Percentiles rank a stretch among this genome's conserved stretches.
Conservation (phyloP, 2,797 vertebrate genomes). For the Alca torda region DNA sequence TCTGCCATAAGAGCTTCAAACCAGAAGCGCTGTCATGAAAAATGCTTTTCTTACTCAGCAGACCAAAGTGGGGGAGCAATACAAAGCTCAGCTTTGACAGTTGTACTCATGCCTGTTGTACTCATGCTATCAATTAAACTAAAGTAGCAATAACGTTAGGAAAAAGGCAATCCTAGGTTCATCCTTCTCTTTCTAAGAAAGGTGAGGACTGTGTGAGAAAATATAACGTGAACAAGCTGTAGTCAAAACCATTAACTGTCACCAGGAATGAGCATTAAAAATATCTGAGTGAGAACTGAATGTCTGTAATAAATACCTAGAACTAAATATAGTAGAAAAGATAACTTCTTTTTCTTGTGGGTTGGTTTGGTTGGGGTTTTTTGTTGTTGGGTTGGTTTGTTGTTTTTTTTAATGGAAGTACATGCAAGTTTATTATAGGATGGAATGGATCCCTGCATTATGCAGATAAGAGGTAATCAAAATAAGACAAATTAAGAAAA, state of each 20-base stretch:
- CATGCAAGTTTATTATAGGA: not conserved
- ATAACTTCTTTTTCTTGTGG: not conserved
- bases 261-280: slow-evolving; percentile 24
- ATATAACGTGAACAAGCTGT: not conserved
- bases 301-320: slow-evolving; percentile 9
- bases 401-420: not conserved
- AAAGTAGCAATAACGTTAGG: not conserved
- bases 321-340: not conserved
- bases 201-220: not conserved
- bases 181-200: slow-evolving; percentile 22
- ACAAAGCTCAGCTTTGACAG: slow-evolving; percentile 9
- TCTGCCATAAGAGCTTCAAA: slow-evolving; percentile 11
- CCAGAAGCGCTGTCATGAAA: not conserved
- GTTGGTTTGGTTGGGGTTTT: not conserved
- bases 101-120: not conserved
- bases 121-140: slow-evolving; percentile 13
- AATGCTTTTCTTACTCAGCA: slow-evolving; percentile 25
- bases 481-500: not conserved
- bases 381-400: not conserved
- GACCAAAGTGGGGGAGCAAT: not conserved
- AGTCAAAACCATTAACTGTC: slow-evolving; percentile 37
- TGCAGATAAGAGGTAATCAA: not conserved
- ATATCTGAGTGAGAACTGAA: not conserved
- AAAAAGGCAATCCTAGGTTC: slow-evolving; percentile 6
- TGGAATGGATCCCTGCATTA: not conserved